Evolutionary conservation across 2,797 vertebrate genomes (phyloP).

Genomic region (Vipera ursinii): DNA sequence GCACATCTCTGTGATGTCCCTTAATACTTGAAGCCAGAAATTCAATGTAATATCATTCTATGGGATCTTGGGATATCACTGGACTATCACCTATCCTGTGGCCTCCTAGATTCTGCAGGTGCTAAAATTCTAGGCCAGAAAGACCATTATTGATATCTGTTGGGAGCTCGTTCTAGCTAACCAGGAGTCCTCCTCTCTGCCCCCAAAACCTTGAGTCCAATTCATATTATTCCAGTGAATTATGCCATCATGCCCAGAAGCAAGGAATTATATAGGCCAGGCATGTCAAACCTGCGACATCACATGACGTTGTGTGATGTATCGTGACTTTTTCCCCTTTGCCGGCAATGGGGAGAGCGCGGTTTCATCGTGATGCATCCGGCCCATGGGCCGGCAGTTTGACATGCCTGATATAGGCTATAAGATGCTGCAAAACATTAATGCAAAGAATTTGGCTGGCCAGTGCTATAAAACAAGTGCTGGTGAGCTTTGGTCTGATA

Average conservation of each 20-base stretch:
- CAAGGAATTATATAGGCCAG: neutral
- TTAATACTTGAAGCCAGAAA: neutral
- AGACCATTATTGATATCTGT: neutral
- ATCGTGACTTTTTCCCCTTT: too few relatives aligned
- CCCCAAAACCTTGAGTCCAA: neutral
- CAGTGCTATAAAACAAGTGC: neutral
- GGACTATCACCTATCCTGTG: neutral
- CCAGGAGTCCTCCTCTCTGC: neutral
- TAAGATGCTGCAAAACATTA: neutral
- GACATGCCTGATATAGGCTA: neutral
- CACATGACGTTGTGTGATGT: too few relatives aligned
- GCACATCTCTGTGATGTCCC: neutral
- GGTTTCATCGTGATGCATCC: too few relatives aligned
- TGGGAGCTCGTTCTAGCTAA: neutral
- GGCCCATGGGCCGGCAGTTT: too few relatives aligned
- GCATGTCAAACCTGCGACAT: too few relatives aligned
- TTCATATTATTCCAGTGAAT: neutral
- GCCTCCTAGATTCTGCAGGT: neutral
- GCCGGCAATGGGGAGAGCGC: too few relatives aligned
- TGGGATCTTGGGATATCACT: neutral
- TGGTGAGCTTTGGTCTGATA: neutral
- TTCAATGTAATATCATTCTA: neutral
- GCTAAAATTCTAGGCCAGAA: neutral
- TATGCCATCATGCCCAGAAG: neutral
- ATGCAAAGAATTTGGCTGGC: neutral